Evolutionary conservation across 1,140 invertebrate species (phyloP).

Genomic region (Matsumurasca onukii): DNA sequence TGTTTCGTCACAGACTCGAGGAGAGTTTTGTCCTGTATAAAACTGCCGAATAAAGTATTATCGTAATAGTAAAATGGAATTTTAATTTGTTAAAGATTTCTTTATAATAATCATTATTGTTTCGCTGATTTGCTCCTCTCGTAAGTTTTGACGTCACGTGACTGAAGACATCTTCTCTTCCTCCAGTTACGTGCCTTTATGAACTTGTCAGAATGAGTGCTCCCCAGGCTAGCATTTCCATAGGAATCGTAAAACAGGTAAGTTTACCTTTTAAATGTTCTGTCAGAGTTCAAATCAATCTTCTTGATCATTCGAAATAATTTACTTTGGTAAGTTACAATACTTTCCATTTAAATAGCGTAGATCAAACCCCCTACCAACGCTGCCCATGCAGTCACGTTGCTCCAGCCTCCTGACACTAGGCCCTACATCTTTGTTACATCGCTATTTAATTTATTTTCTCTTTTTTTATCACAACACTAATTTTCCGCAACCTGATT

Average conservation of each 20-base stretch:
- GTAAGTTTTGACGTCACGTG: conserved; percentile 15
- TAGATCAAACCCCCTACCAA: too few species aligned
- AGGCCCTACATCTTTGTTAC: too few species aligned
- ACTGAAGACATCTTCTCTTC: background rate
- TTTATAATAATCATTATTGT: background rate
- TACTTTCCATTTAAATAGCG: too few species aligned
- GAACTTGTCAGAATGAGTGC: conserved; percentile 25
- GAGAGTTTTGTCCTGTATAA: background rate
- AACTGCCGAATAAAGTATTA: background rate
- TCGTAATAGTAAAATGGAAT: background rate
- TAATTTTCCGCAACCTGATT: too few species aligned
- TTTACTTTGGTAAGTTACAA: too few species aligned
- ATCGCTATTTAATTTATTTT: too few species aligned
- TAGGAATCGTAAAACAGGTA: conserved; percentile 33
- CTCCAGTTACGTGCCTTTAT: conserved; percentile 17
- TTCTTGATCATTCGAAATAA: background rate
- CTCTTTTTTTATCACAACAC: too few species aligned
- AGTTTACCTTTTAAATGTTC: background rate
- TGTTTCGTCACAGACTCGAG: background rate
- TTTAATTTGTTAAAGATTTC: background rate
- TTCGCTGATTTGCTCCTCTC: background rate
- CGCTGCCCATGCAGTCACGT: too few species aligned
- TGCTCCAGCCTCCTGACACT: too few species aligned
- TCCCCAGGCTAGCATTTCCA: background rate
- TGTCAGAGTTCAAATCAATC: background rate